Evolutionary conservation across 2,888 invertebrate species (phyloP), one percentile per base, ranked within the genome.

Genomic region (Girardia tigrina): DNA sequence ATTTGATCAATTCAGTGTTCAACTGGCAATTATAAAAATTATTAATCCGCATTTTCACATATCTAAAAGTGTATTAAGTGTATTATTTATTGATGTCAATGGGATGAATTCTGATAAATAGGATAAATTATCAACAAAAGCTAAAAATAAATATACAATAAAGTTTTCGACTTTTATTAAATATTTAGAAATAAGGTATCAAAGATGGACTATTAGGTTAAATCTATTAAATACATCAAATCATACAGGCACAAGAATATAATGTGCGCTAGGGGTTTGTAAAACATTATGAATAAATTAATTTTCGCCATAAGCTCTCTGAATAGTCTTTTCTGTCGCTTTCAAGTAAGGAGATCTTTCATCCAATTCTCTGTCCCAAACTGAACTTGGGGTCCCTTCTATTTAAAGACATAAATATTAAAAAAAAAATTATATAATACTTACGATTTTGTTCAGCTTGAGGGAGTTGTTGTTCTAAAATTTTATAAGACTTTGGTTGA

Each of bases 401-500:
- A 74, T 74, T n/a, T n/a, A n/a, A n/a, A n/a, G n/a, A n/a, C n/a
- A n/a, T n/a, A n/a, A n/a, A n/a, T n/a, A n/a, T n/a, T n/a, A n/a
- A n/a, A n/a, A n/a, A n/a, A n/a, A 6, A 26, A 6, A 29, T 28
- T n/a, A 12, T 2, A 12, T 28, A 71, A 71, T 28, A 29, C n/a
- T n/a, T 73, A 73, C 73, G 4, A 29, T 29, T 29, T 12, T 28
- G 26, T 8, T 73, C 73, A 4, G 73, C 27, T 26, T 76, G 75
- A 16, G 78, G 79, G 28, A 82, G 77, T 77, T 83, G 81, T 23
- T 80, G 79, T 77, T 83, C 80, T 71, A 83, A 78, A 26, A 82
- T 80, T 77, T 82, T 78, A 79, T 81, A 83, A 28, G 83, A 82
- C 78, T 83, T 83, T 16, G 82, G 81, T 42, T 79, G 79, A n/a